Conservation (phyloP, 2,797 vertebrate genomes). For the Miichthys miiuy region DNA sequence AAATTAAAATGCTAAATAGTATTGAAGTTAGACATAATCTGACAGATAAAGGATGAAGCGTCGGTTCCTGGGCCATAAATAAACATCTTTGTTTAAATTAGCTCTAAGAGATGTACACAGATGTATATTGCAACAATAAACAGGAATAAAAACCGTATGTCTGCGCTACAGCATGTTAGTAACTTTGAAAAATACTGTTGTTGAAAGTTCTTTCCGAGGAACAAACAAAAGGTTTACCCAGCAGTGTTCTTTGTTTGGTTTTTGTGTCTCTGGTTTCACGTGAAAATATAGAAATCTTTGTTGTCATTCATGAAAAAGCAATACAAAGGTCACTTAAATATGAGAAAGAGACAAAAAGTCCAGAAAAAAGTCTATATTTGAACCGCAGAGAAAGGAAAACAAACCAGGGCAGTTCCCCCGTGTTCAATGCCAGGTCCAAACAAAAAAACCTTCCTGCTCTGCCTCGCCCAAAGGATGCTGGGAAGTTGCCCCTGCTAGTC, state of each 20-base stretch:
- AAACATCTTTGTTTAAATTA: constrained; percentile 80
- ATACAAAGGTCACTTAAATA: constrained; percentile 89
- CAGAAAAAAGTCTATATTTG: constrained; percentile 53
- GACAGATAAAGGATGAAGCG: constrained; percentile 62
- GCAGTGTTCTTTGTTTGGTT: constrained; percentile 77
- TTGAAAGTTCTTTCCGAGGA: constrained; percentile 68
- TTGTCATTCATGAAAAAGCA: constrained; percentile 83
- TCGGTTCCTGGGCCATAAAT: constrained; percentile 76
- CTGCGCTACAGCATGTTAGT: constrained; percentile 62
- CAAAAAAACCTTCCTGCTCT: constrained; percentile 12
- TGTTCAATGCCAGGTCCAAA: constrained; percentile 35
- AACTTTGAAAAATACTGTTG: constrained; percentile 81
- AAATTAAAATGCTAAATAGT: constrained; percentile 73
- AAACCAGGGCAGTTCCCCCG: constrained; percentile 31
- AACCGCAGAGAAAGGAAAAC: constrained; percentile 53
- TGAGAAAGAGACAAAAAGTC: constrained; percentile 69
- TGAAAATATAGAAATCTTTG: constrained; percentile 89
- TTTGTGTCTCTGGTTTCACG: constrained; percentile 80
- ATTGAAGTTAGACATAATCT: constrained; percentile 56
- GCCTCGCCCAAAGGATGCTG: constrained; percentile 33
- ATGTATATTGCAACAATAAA: constrained; percentile 82
- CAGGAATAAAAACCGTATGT: constrained; percentile 61
- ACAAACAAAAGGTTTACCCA: constrained; percentile 70
- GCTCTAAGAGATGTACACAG: constrained; percentile 76
- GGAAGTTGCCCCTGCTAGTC: constrained; percentile 85